Percentiles rank a stretch among this genome's conserved stretches.
phyloP scores from a whole-genome alignment of 2,888 invertebrate genomes.

The Patella depressa region DNA sequence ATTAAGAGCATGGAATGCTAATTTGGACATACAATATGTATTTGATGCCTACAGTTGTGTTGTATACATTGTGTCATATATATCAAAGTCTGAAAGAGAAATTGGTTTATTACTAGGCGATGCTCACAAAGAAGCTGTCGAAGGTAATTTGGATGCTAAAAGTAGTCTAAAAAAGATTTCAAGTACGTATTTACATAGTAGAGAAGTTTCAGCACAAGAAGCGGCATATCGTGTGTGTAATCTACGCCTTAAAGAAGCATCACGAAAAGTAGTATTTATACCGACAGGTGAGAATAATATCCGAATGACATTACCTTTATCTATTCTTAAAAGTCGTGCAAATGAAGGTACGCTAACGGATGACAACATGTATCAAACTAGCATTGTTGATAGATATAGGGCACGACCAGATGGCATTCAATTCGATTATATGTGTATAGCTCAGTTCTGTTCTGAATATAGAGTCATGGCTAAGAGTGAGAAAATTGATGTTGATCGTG shows the following conservation, averaged over 20 bases:
- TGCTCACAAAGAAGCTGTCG: constrained; percentile 28
- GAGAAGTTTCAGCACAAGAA: constrained; percentile 36
- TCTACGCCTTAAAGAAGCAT: constrained; percentile 28
- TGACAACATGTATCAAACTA: constrained; percentile 18
- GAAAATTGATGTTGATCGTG: neutral
- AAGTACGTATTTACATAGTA: constrained; percentile 26
- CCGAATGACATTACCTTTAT: neutral
- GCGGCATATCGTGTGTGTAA: constrained; percentile 28
- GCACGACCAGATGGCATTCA: neutral
- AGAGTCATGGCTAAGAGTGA: constrained; percentile 13
- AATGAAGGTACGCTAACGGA: neutral
- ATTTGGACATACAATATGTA: constrained; percentile 20
- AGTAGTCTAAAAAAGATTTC: constrained; percentile 28
- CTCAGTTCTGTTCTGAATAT: constrained; percentile 20
- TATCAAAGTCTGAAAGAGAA: constrained; percentile 40
- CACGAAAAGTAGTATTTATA: constrained; percentile 28
- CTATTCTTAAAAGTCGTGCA: no score
- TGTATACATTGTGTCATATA: constrained; percentile 44
- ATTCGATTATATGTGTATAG: constrained; percentile 12
- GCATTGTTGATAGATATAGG: constrained; percentile 7
- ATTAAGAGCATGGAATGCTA: constrained; percentile 15
- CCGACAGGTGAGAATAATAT: constrained; percentile 28
- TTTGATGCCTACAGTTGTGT: constrained; percentile 26
- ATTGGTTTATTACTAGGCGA: constrained; percentile 27
- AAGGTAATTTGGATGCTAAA: constrained; percentile 27